These are phyloP conservation scores for Genyomyrus donnyi DNA, from an alignment of 2,113 vertebrate genomes.

Conservation along the genomic window DNA sequence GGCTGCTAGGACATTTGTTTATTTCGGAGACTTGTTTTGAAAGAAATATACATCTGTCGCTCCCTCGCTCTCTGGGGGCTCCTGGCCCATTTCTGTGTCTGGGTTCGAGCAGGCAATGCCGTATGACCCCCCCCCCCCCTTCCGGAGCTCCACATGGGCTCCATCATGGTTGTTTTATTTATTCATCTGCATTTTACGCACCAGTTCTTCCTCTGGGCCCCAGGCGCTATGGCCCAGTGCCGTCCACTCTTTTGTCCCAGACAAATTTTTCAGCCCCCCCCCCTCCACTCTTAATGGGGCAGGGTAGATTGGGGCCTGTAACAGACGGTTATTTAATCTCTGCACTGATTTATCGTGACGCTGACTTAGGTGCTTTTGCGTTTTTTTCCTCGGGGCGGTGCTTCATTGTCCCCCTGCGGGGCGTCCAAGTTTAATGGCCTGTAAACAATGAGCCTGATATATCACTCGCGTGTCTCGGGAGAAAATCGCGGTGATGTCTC, in stretches of 20 bases:
- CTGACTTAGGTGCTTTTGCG: neutral
- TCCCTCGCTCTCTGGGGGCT: neutral
- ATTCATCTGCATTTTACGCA: conserved; percentile 2
- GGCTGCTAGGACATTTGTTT: neutral
- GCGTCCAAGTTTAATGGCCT: conserved; percentile 26
- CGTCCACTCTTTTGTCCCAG: neutral
- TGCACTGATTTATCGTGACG: conserved; percentile 8
- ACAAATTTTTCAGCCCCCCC: neutral
- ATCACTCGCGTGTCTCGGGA: conserved; percentile 10
- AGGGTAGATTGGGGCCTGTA: neutral
- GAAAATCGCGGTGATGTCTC: neutral
- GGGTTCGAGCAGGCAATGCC: neutral
- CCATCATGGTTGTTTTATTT: neutral
- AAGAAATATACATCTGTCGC: neutral
- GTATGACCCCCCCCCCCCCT: neutral
- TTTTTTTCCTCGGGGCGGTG: conserved; percentile 7
- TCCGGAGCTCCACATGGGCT: neutral
- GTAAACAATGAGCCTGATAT: conserved; percentile 25
- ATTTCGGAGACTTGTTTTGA: neutral
- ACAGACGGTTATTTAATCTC: neutral
- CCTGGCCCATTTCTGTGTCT: neutral
- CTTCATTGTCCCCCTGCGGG: conserved; percentile 9
- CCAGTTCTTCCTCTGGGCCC: neutral
- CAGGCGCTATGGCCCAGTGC: neutral
- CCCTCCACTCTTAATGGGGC: neutral